Conservation (phyloP, 2,888 invertebrate species). For the Metellina segmentata region DNA sequence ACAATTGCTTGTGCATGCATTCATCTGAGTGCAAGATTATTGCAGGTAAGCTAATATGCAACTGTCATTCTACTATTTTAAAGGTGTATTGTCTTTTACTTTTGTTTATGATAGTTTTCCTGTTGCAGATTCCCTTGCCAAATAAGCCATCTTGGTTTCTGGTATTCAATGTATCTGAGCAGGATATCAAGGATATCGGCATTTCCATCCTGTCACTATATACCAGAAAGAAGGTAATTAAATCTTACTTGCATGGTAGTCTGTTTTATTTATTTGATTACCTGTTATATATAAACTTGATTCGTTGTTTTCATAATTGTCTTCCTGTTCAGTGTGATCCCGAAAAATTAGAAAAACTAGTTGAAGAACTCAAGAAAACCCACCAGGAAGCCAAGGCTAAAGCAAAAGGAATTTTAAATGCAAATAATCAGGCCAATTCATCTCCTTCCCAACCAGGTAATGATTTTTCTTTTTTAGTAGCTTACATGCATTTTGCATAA, state of each 20-base stretch:
- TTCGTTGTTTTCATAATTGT: neutral
- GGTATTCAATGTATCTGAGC: constrained; percentile 91
- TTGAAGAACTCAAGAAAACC: constrained; percentile 87
- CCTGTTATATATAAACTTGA: too few species aligned
- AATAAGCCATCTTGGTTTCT: constrained; percentile 94
- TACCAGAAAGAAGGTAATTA: constrained; percentile 88
- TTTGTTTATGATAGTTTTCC: neutral
- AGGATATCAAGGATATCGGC: constrained; percentile 91
- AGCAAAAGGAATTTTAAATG: constrained; percentile 59
- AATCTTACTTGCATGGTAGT: neutral
- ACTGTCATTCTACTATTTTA: neutral
- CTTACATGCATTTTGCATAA: too few species aligned
- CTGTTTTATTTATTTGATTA: neutral
- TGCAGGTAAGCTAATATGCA: constrained; percentile 84
- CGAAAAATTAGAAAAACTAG: constrained; percentile 87
- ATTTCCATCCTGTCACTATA: constrained; percentile 91
- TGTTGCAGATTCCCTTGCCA: constrained; percentile 86
- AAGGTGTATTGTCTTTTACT: neutral
- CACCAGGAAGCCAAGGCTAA: constrained; percentile 86
- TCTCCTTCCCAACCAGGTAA: constrained; percentile 68
- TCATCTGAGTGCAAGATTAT: constrained; percentile 93
- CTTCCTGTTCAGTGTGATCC: constrained; percentile 84
- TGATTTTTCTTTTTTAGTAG: neutral
- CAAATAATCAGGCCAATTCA: constrained; percentile 56
- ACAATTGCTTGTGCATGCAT: constrained; percentile 99